These are phyloP conservation scores for Theonella swinhoei DNA, from an alignment of 37 sponge, comb jelly and placozoan species.

Conservation along the genomic window DNA sequence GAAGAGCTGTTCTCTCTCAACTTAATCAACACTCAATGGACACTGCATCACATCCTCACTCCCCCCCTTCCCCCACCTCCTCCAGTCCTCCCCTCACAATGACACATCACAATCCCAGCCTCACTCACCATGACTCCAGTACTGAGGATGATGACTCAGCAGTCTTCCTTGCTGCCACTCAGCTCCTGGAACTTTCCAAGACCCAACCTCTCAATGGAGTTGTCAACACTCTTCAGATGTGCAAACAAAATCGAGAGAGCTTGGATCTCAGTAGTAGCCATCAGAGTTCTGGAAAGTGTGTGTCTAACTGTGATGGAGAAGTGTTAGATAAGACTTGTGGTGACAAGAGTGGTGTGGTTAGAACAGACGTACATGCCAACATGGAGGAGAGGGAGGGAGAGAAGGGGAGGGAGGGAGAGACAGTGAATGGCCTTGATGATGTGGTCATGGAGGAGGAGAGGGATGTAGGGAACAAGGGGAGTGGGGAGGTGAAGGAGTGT, in stretches of 20 bases:
- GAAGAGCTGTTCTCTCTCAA: constrained; percentile 39
- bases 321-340: too few relatives aligned
- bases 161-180: constrained; percentile 36
- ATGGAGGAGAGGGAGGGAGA: constrained; percentile 5
- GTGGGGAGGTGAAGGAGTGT: background rate
- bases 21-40: background rate
- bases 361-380: too few relatives aligned
- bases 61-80: background rate
- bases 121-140: background rate
- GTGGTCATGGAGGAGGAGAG: background rate
- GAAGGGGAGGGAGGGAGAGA: background rate
- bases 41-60: background rate
- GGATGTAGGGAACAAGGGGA: background rate
- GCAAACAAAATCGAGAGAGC: background rate
- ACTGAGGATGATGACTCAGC: background rate
- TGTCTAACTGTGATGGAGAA: too few relatives aligned
- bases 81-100: constrained; percentile 1
- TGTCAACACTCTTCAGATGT: background rate
- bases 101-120: background rate
- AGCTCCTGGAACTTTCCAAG: constrained; percentile 31
- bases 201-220: background rate
- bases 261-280: background rate
- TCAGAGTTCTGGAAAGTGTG: too few relatives aligned
- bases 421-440: background rate
- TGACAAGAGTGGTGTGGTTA: too few relatives aligned